A percentile compares a stretch with the other conserved stretches of the same genome.
Conservation (phyloP, 2,797 vertebrate genomes). For the Danio choprae region DNA sequence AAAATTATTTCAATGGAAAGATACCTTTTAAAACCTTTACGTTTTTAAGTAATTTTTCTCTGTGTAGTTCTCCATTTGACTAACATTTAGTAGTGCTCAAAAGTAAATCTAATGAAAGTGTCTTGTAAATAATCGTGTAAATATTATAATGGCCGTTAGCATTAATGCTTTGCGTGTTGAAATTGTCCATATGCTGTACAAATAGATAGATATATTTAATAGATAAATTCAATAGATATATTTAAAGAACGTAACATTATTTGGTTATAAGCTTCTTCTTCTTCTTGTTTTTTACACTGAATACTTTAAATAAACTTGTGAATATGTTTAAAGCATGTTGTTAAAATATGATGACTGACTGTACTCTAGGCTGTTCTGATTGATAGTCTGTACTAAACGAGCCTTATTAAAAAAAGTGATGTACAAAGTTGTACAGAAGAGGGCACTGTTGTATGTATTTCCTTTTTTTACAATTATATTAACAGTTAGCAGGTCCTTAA, state of each 20-base stretch:
- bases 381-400: neutral
- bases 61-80: neutral
- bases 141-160: neutral
- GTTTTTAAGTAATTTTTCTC: neutral
- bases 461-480: neutral
- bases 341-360: neutral
- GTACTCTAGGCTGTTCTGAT: neutral
- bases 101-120: neutral
- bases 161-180: constrained; percentile 8
- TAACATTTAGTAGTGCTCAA: neutral
- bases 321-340: neutral
- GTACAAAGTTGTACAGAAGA: constrained; percentile 27
- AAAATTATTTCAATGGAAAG: neutral
- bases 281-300: neutral
- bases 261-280: neutral
- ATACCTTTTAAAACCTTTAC: neutral
- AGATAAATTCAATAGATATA: no score
- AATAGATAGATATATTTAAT: constrained; percentile 31
- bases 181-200: neutral
- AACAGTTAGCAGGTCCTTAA: neutral
- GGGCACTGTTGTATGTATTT: neutral
- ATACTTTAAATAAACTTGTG: neutral
- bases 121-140: neutral
- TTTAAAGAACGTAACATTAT: constrained; percentile 18
- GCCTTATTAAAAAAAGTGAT: neutral